Percentiles rank a stretch among this genome's conserved stretches.
phyloP scores from a whole-genome alignment of 1,140 invertebrate genomes.

The Lepidostoma basale region DNA sequence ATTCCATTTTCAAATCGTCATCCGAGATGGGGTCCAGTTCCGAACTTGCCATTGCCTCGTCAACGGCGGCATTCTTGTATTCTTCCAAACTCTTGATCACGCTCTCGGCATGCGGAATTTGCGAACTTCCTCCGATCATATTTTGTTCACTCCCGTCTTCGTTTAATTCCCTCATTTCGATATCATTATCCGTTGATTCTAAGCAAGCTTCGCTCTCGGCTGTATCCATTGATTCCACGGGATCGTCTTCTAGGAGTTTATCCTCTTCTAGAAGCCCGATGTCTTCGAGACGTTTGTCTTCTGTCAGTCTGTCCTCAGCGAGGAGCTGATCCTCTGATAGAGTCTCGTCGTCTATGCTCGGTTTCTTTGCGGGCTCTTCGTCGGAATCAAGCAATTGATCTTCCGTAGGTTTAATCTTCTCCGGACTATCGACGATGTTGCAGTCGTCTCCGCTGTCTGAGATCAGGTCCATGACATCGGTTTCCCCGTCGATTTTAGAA shows the following conservation, averaged over 20 bases:
- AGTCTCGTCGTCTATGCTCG: not conserved
- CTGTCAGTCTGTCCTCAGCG: not conserved
- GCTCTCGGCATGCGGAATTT: not conserved
- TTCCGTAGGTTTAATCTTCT: conserved; percentile 30
- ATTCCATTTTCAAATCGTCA: conserved; percentile 29
- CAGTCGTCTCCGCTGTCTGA: conserved; percentile 42
- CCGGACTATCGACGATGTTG: conserved; percentile 38
- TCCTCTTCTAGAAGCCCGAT: not conserved
- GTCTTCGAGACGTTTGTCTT: not conserved
- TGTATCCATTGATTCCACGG: not conserved
- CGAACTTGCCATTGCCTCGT: not conserved
- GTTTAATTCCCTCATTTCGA: not conserved
- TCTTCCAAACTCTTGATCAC: not conserved
- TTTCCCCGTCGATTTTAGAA: conserved; percentile 16
- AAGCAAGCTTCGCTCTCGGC: not conserved
- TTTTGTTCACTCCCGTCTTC: not conserved
- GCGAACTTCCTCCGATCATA: not conserved
- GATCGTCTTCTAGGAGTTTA: not conserved
- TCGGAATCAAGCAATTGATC: conserved; percentile 30
- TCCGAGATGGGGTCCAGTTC: conserved; percentile 23
- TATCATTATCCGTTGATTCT: not conserved
- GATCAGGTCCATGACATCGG: conserved; percentile 35
- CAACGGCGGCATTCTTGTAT: not conserved
- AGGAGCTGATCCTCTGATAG: not conserved
- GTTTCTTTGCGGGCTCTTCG: not conserved